Conservation (phyloP, 2,113 vertebrate species). For the Arvicanthis niloticus region DNA sequence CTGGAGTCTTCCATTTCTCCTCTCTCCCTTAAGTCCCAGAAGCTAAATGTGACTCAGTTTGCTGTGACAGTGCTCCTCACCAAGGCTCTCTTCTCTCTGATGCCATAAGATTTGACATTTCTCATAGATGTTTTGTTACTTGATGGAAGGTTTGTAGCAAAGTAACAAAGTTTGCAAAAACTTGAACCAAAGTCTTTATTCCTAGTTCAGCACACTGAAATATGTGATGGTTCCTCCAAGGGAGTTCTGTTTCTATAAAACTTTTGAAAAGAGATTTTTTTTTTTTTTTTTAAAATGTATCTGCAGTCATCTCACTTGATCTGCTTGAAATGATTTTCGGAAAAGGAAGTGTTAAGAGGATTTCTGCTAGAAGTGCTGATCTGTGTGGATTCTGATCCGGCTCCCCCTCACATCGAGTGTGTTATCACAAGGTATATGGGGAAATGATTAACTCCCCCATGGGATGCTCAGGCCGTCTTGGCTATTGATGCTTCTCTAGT, state of each 20-base stretch:
- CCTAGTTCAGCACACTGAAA: slow-evolving; percentile 22
- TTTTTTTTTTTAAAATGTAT: neutral
- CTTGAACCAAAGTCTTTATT: slow-evolving; percentile 10
- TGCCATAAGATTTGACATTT: neutral
- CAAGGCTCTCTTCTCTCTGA: neutral
- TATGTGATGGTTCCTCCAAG: slow-evolving; percentile 34
- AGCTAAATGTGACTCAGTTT: neutral
- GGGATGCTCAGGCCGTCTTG: neutral
- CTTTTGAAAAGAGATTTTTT: slow-evolving; percentile 31
- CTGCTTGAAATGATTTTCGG: slow-evolving; percentile 49
- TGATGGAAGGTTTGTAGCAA: neutral
- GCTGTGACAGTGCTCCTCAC: neutral
- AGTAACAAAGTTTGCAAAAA: slow-evolving; percentile 47
- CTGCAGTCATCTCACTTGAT: slow-evolving; percentile 37
- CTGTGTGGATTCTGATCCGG: neutral
- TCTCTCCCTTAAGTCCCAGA: neutral
- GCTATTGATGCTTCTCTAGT: slow-evolving; percentile 53
- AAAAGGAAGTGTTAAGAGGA: slow-evolving; percentile 33
- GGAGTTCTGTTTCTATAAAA: slow-evolving; percentile 56
- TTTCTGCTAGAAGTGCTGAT: slow-evolving; percentile 39
- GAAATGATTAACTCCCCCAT: slow-evolving; percentile 27
- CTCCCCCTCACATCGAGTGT: neutral
- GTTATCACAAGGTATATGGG: neutral
- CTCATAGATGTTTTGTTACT: neutral
- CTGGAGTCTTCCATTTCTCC: neutral